Conservation (phyloP, 2,113 vertebrate genomes). For the Jacana jacana region DNA sequence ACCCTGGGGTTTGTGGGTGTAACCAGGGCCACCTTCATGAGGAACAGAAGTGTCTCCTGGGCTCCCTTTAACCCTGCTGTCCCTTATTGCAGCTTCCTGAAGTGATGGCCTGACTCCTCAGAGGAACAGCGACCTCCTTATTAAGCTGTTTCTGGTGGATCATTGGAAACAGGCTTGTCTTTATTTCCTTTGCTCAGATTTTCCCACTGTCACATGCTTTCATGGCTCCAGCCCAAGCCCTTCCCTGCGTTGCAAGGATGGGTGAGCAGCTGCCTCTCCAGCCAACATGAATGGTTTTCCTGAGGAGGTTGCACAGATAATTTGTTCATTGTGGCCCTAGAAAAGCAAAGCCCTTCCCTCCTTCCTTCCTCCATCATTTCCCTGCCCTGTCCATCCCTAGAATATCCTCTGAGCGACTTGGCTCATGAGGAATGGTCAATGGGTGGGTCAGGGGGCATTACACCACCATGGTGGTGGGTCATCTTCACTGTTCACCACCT, state of each 20-base stretch:
- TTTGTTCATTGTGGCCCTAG: neutral
- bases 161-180: neutral
- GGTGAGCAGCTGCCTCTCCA: neutral
- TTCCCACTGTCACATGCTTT: neutral
- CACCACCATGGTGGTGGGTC: neutral
- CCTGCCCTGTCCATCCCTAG: neutral
- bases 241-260: neutral
- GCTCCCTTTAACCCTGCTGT: neutral
- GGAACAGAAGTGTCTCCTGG: neutral
- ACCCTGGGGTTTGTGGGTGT: neutral
- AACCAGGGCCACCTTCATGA: neutral
- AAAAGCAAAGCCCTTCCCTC: neutral
- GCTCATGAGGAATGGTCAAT: no score
- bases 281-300: neutral
- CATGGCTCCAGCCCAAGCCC: neutral
- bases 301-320: neutral
- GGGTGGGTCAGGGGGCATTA: neutral
- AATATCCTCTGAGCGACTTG: rapidly evolving
- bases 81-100: neutral
- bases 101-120: neutral
- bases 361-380: neutral
- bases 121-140: neutral
- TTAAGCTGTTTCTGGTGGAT: neutral
- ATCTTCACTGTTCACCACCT: neutral
- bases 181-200: neutral